Evolutionary conservation across 2,888 invertebrate species (phyloP).

Genomic region (Lordiphosa fenestrarum): DNA sequence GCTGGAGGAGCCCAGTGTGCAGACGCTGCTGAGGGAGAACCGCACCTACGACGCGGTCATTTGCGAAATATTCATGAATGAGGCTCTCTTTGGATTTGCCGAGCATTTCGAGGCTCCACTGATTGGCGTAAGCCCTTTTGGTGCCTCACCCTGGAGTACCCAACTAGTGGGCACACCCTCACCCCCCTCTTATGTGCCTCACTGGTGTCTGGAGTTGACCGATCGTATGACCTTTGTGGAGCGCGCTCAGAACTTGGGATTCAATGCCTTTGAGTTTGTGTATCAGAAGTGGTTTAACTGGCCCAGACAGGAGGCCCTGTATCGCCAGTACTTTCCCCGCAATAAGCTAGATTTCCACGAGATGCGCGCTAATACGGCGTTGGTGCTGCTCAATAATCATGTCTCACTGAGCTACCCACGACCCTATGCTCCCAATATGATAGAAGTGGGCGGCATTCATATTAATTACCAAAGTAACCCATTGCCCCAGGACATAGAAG

Average conservation of each 20-base stretch:
- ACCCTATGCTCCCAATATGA: slow-evolving; percentile 79
- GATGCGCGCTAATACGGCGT: slow-evolving; percentile 58
- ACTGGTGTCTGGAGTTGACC: slow-evolving; percentile 56
- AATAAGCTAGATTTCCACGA: slow-evolving; percentile 51
- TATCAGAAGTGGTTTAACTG: slow-evolving; percentile 55
- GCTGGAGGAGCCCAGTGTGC: slow-evolving; percentile 57
- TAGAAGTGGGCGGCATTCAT: slow-evolving; percentile 79
- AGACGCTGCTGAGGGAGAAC: slow-evolving; percentile 71
- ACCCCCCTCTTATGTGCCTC: slow-evolving; percentile 76
- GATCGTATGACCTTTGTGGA: slow-evolving; percentile 77
- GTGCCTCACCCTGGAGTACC: slow-evolving; percentile 67
- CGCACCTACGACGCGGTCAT: slow-evolving; percentile 78
- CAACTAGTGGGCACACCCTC: slow-evolving; percentile 68
- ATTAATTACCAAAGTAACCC: slow-evolving; percentile 69
- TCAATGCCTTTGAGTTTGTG: slow-evolving; percentile 42
- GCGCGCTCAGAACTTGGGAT: slow-evolving; percentile 72
- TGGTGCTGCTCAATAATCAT: slow-evolving; percentile 76
- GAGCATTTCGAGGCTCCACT: slow-evolving; percentile 68
- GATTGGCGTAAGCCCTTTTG: slow-evolving; percentile 54
- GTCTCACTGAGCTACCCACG: slow-evolving; percentile 74
- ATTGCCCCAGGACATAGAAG: slow-evolving; percentile 75
- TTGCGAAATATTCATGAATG: slow-evolving; percentile 76
- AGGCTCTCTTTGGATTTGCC: slow-evolving; percentile 76
- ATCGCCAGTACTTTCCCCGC: slow-evolving; percentile 49
- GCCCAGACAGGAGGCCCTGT: slow-evolving; percentile 65